These are phyloP conservation scores for Aleiodes alternator DNA, from an alignment of 2,888 invertebrate species.

Conservation along the genomic window DNA sequence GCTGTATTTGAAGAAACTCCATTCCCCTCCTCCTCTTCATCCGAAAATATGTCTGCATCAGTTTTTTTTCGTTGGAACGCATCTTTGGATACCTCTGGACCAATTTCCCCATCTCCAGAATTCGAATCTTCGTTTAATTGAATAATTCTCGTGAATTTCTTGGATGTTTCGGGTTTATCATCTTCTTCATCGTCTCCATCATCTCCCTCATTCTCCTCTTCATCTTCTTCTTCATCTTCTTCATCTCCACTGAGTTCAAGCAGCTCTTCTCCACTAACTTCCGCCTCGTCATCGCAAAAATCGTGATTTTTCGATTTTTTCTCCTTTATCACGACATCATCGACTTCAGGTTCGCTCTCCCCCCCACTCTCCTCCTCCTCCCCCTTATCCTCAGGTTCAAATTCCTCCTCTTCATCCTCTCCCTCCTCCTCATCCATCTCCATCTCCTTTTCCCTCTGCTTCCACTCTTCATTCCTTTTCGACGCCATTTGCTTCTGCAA, in stretches of 20 bases:
- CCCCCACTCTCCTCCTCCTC: constrained; percentile 62
- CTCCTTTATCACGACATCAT: constrained; percentile 67
- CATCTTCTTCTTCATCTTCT: constrained; percentile 74
- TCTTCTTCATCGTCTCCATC: constrained; percentile 76
- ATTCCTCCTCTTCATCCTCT: constrained; percentile 72
- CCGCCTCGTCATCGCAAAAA: constrained; percentile 78
- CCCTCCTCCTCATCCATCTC: constrained; percentile 76
- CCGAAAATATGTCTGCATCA: constrained; percentile 59
- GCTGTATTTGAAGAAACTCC: no score
- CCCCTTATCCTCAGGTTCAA: constrained; percentile 61
- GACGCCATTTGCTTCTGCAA: constrained; percentile 84
- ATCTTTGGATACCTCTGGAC: constrained; percentile 1
- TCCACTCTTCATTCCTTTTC: constrained; percentile 83
- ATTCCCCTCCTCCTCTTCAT: constrained; percentile 45
- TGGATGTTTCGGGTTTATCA: constrained; percentile 54
- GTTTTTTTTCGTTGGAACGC: constrained; percentile 53
- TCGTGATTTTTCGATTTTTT: constrained; percentile 63
- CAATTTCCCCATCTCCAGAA: constrained; percentile 36
- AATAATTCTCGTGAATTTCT: constrained; percentile 62
- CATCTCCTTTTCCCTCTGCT: constrained; percentile 78
- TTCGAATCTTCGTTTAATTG: constrained; percentile 64
- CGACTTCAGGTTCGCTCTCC: constrained; percentile 69
- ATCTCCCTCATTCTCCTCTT: constrained; percentile 77
- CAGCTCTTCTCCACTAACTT: constrained; percentile 74
- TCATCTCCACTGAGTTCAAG: constrained; percentile 66